Base-by-base conservation (phyloP, 2,888 invertebrate species). In the Apotomis capreana region DNA sequence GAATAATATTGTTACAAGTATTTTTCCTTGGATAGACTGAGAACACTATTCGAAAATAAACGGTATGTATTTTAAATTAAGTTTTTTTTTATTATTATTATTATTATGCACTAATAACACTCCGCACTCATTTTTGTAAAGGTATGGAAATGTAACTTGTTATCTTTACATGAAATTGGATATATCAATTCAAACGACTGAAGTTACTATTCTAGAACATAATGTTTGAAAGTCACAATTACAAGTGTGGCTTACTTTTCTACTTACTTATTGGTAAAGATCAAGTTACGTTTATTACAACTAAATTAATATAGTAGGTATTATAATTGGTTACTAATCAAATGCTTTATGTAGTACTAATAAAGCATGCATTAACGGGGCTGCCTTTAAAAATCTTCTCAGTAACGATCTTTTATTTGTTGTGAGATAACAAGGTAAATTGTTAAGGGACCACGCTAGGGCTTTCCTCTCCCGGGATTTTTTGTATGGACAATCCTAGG, bases 391-490 rank as follows among this genome's bases (percentile, higher is more conserved):
- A 74, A 74, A 74, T 70, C 74, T 73, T 75, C 76, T 82, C 76
- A 76, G 74, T 69, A 76, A 75, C 73, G 76, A 81, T 84, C 88
- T 90, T 89, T 79, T 91, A 93, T 93, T 93, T 93, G 94, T 94
- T 94, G 94, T 94, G 94, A 94, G 94, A 93, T 90, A 89, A 89
- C 86, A 84, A 78, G 81, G 63, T 70, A 68, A 69, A 79, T 54
- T 65, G 55, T 55, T 57, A 55, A 65, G 55, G 36, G 26, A 26
- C 26, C 26, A 26, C 65, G 55, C 57, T 46, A 44, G 65, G 26
- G 55, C 65, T 57, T 57, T 57, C 46, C 8, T 57, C 44, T 36
- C 55, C 26, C 26, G 44, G n/a, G 26, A 15, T 26, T 26, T 26
- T 26, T 26, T 26, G 26, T 26, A 26, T 26, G 26, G 26, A 26